Evolutionary conservation across 2,797 vertebrate species (phyloP).

Genomic region (Tachyglossus aculeatus): DNA sequence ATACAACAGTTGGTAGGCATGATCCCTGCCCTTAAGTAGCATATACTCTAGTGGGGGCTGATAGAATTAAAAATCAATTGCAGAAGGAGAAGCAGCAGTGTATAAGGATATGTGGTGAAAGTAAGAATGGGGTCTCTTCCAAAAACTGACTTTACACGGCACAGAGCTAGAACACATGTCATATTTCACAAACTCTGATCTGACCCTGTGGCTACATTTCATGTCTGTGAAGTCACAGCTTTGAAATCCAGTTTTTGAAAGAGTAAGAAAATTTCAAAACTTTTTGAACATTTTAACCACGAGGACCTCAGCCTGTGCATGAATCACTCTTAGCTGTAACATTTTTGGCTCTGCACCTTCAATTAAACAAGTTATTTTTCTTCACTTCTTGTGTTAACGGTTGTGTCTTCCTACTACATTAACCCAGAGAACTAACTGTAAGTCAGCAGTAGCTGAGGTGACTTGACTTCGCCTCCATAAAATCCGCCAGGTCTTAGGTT

Average conservation of each 20-base stretch:
- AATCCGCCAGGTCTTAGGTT: constrained; percentile 19
- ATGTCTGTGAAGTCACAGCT: constrained; percentile 47
- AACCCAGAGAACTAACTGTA: not conserved
- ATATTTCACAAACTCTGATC: constrained; percentile 52
- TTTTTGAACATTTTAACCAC: constrained; percentile 39
- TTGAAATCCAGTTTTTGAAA: constrained; percentile 42
- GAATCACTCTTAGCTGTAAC: constrained; percentile 30
- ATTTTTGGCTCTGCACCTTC: constrained; percentile 16
- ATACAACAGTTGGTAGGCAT: too few species aligned
- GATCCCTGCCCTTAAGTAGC: too few species aligned
- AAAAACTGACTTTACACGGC: constrained; percentile 9
- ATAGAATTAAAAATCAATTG: too few species aligned
- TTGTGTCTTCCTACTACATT: not conserved
- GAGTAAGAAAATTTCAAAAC: constrained; percentile 49
- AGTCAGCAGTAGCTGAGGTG: constrained; percentile 40
- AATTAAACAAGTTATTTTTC: constrained; percentile 24
- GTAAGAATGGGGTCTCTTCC: not conserved
- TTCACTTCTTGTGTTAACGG: constrained; percentile 11
- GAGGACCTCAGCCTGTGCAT: constrained; percentile 17
- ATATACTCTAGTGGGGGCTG: too few species aligned
- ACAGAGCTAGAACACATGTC: constrained; percentile 23
- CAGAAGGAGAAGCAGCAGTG: too few species aligned
- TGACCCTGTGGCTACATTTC: constrained; percentile 31
- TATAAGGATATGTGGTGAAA: too few species aligned
- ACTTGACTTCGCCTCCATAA: constrained; percentile 55